These are phyloP conservation scores for Apotomis turbidana DNA, from an alignment of 2,888 invertebrate genomes.

Conservation along the genomic window DNA sequence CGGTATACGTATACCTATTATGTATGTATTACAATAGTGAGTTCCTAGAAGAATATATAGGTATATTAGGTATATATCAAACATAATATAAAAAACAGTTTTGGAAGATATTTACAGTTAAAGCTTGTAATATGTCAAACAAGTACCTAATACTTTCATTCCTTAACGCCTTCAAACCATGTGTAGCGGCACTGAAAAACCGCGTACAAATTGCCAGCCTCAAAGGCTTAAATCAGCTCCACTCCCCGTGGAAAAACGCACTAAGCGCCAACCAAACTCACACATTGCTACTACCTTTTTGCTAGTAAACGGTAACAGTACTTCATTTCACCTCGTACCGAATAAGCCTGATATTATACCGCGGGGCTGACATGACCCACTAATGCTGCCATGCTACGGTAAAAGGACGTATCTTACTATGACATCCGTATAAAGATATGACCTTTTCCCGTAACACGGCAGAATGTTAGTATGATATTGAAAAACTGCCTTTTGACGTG, in stretches of 20 bases:
- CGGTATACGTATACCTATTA: too few relatives aligned
- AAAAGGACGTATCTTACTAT: too few relatives aligned
- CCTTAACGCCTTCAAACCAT: slow-evolving; percentile 3
- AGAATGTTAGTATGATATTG: slow-evolving; percentile 22
- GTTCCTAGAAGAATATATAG: too few relatives aligned
- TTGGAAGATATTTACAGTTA: not conserved
- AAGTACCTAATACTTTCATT: not conserved
- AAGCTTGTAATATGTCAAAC: not conserved
- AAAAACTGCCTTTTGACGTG: slow-evolving; percentile 32
- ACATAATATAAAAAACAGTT: too few relatives aligned
- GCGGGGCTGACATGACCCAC: slow-evolving; percentile 33
- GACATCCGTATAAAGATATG: too few relatives aligned
- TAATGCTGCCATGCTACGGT: slow-evolving; percentile 2
- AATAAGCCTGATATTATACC: slow-evolving; percentile 33
- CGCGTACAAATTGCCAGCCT: slow-evolving; percentile 47
- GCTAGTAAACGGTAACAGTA: not conserved
- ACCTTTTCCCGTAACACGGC: too few relatives aligned
- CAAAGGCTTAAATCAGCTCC: slow-evolving; percentile 63
- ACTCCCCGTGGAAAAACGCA: slow-evolving; percentile 36
- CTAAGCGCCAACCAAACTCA: slow-evolving; percentile 10
- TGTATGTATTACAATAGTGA: too few relatives aligned
- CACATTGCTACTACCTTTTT: not conserved
- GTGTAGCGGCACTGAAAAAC: slow-evolving; percentile 34
- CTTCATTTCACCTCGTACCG: slow-evolving; percentile 23
- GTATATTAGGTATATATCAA: not conserved